These are phyloP conservation scores for Neomonachus schauinslandi DNA, from an alignment of 2,113 vertebrate species.

Conservation along the genomic window DNA sequence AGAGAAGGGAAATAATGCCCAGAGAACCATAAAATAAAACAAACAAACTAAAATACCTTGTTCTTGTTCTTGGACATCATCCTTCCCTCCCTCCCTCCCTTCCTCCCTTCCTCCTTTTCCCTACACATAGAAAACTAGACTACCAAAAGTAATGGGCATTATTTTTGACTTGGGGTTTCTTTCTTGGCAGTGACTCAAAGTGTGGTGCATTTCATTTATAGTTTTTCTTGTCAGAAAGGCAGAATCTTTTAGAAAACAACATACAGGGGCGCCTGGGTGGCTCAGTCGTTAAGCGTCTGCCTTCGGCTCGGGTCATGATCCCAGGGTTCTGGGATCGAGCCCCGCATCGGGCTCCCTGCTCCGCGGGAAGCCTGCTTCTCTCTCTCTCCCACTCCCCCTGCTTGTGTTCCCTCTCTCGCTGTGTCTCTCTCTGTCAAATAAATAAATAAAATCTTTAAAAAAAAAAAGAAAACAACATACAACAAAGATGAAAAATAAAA, in stretches of 20 bases:
- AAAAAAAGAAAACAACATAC: neutral
- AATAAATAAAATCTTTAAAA: too few species aligned
- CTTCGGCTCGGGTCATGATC: too few species aligned
- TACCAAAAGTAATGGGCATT: neutral
- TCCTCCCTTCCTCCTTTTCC: neutral
- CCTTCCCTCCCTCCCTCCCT: neutral
- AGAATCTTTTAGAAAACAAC: neutral
- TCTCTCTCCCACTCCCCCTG: too few species aligned
- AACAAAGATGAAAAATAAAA: neutral
- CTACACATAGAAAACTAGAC: neutral
- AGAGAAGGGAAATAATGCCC: neutral
- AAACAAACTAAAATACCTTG: neutral
- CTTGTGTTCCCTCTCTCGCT: too few species aligned
- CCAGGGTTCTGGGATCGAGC: too few species aligned
- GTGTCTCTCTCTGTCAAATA: too few species aligned
- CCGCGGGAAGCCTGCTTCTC: too few species aligned
- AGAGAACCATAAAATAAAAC: neutral
- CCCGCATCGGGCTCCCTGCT: too few species aligned
- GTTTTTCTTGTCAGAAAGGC: neutral
- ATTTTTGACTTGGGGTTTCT: neutral
- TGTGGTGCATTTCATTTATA: neutral
- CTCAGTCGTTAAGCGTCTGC: too few species aligned
- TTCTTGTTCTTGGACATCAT: neutral
- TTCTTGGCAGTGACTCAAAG: neutral
- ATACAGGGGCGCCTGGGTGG: too few species aligned